Evolutionary conservation across 2,797 vertebrate genomes (phyloP), one percentile per base, ranked within the genome.

Genomic region (Cuniculus paca): DNA sequence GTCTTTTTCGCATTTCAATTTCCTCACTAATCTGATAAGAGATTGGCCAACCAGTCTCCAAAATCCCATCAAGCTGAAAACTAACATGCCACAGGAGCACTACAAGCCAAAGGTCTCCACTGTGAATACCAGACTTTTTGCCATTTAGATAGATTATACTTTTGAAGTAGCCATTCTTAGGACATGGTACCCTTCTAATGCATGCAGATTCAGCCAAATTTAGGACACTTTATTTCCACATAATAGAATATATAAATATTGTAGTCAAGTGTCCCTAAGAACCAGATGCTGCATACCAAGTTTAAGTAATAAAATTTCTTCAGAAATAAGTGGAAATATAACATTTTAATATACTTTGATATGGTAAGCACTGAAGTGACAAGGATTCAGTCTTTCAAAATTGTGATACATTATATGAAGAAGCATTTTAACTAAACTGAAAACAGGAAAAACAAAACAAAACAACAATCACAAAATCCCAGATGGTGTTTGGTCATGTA

Each of bases 61-160:
- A 36, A 31, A 2, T 24, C 45, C 48, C 42, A 50, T 52, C 28
- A 88, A 28, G 24, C 1, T 60, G 50, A 92, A 90, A 54, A 10
- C 34, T 89, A 10, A 52, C 4, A 1, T 72, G 63, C 36, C 74
- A 72, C 56, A 94, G 80, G 74, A 75, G 14, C 26, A 74, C 39
- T 94, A 86, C 28, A 88, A 72, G n/a, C 34, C 50, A 85, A 74
- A 72, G 1, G 1, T 63, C 36, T 95, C 72, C 45, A 81, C n/a
- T 42, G 83, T 82, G 34, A 92, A 75, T 77, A 90, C 10, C 0
- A 75, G 42, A 60, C 81, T 39, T 3, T 52, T 24, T 36, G 54
- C 63, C 81, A 93, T 78, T 61, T 88, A 70, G n/a, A 75, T 91
- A 83, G 77, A 79, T 93, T 56, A 82, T 34, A 88, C 13, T 87